phyloP scores from a whole-genome alignment of 2,113 vertebrate genomes.

The Acanthochromis polyacanthus region DNA sequence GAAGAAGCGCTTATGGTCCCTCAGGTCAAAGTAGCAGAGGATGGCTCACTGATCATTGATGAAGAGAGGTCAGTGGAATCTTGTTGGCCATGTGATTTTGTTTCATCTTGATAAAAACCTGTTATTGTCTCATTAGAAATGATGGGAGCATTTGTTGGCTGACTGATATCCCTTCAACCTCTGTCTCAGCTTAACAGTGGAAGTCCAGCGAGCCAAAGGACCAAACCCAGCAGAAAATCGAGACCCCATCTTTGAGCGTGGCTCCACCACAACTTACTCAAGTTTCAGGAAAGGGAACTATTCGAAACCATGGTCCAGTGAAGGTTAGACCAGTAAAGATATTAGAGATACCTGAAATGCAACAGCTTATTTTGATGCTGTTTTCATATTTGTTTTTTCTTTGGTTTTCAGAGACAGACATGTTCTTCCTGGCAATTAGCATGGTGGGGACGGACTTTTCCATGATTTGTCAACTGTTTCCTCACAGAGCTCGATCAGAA shows the following conservation, averaged over 20 bases:
- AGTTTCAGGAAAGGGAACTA: constrained; percentile 94
- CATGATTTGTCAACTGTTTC: constrained; percentile 96
- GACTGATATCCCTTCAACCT: neutral
- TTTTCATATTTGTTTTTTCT: neutral
- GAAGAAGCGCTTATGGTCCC: constrained; percentile 88
- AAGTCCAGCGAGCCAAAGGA: constrained; percentile 92
- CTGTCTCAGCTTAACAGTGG: constrained; percentile 93
- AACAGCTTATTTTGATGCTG: neutral
- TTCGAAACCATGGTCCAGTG: constrained; percentile 94
- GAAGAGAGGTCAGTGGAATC: constrained; percentile 91
- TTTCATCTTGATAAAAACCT: neutral
- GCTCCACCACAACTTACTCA: constrained; percentile 97
- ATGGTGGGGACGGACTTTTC: constrained; percentile 99
- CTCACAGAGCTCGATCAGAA: constrained; percentile 93
- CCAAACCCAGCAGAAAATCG: constrained; percentile 91
- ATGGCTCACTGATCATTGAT: constrained; percentile 96
- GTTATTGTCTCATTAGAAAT: neutral
- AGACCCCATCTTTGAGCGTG: constrained; percentile 97
- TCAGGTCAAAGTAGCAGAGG: constrained; percentile 97
- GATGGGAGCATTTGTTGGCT: neutral
- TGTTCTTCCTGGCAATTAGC: constrained; percentile 99
- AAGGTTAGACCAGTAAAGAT: constrained; percentile 81
- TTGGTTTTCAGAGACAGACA: constrained; percentile 92
- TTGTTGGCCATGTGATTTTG: neutral
- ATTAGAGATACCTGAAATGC: too few relatives aligned